These are phyloP conservation scores for Columba janthina DNA, from an alignment of 2,113 vertebrate species.

Conservation along the genomic window DNA sequence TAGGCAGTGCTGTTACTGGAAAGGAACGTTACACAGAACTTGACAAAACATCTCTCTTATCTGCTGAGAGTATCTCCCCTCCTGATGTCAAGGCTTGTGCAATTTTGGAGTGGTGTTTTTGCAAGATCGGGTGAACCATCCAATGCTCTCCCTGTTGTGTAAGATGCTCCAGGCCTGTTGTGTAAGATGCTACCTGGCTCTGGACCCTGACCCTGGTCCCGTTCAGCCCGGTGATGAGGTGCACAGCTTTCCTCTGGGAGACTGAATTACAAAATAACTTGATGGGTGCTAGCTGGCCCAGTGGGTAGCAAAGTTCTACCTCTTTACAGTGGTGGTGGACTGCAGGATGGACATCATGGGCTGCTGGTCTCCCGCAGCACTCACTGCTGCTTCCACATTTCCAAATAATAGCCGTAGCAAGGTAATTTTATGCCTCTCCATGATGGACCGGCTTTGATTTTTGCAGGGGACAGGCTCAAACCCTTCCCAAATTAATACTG, in stretches of 20 bases:
- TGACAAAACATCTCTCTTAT: background rate
- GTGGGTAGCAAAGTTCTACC: background rate
- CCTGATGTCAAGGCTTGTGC: background rate
- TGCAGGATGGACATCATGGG: background rate
- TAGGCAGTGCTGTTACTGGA: background rate
- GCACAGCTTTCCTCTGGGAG: background rate
- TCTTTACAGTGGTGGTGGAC: background rate
- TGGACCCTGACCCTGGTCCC: background rate
- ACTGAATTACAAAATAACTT: background rate
- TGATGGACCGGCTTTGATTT: background rate
- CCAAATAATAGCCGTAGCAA: background rate
- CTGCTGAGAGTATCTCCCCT: background rate
- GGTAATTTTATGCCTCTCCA: background rate
- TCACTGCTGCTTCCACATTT: background rate
- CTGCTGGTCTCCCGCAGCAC: background rate
- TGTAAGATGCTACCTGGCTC: background rate
- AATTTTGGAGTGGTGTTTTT: background rate
- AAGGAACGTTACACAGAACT: background rate
- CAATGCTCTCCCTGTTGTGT: background rate
- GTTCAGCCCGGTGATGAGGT: background rate
- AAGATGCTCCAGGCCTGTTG: background rate
- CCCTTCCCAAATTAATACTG: accelerated
- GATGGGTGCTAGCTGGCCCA: background rate
- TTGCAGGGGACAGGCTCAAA: background rate
- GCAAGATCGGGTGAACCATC: background rate